A percentile compares a stretch with the other conserved stretches of the same genome.
phyloP scores from a whole-genome alignment of 2,797 vertebrate genomes.

The Pempheris klunzingeri region DNA sequence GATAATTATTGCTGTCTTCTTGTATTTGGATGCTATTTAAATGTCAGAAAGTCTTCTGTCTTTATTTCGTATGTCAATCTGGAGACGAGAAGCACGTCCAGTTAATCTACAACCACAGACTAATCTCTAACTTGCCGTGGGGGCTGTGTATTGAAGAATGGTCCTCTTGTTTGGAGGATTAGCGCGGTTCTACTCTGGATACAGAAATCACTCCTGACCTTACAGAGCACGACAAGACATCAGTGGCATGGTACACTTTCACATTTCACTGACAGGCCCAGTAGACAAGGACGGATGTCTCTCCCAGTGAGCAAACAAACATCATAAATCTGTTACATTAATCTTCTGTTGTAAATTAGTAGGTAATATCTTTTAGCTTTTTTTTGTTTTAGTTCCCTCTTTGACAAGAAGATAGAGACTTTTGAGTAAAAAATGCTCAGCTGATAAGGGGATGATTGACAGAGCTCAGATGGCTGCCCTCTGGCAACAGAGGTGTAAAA shows the following conservation, averaged over 20 bases:
- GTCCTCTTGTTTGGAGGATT: slow-evolving; percentile 79
- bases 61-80: slow-evolving; percentile 36
- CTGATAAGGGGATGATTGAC: slow-evolving; percentile 14
- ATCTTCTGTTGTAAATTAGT: background rate
- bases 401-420: background rate
- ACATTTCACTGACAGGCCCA: slow-evolving; percentile 6
- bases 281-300: background rate
- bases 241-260: slow-evolving; percentile 24
- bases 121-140: slow-evolving; percentile 72
- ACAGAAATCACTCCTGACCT: slow-evolving; percentile 21
- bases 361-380: background rate
- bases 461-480: slow-evolving; percentile 11
- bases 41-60: background rate
- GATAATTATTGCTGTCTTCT: background rate
- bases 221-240: slow-evolving; percentile 11
- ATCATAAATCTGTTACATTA: background rate
- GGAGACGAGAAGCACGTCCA: slow-evolving; percentile 43
- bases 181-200: slow-evolving; percentile 52
- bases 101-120: slow-evolving; percentile 61
- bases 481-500: background rate
- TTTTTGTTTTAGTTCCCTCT: background rate
- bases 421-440: too few species aligned
- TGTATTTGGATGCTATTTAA: background rate
- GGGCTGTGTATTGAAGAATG: slow-evolving; percentile 75
- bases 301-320: background rate